These are phyloP conservation scores for Turdus rufiventris DNA, from an alignment of 2,113 vertebrate genomes.

Conservation along the genomic window DNA sequence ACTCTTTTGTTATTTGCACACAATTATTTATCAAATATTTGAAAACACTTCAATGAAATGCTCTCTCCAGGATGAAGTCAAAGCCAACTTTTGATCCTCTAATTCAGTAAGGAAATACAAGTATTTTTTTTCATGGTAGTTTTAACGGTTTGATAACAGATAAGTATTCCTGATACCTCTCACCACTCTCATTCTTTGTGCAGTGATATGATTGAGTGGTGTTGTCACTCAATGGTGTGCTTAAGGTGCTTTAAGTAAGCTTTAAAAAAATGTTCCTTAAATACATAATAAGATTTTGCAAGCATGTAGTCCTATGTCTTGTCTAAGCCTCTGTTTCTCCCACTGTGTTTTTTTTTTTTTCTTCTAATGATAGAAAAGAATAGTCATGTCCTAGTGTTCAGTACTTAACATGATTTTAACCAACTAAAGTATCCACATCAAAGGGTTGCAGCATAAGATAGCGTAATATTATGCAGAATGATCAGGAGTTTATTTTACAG, in stretches of 20 bases:
- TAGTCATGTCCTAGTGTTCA: neutral
- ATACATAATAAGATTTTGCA: neutral
- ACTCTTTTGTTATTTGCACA: neutral
- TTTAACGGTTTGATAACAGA: neutral
- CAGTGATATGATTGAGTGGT: neutral
- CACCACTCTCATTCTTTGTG: neutral
- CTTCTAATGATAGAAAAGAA: neutral
- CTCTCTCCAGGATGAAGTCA: neutral
- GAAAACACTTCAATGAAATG: neutral
- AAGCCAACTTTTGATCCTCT: neutral
- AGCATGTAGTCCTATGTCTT: neutral
- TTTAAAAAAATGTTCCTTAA: neutral
- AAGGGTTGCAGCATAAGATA: neutral
- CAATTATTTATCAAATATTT: neutral
- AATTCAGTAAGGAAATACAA: neutral
- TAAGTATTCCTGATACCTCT: neutral
- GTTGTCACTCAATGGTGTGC: neutral
- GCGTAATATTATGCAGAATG: neutral
- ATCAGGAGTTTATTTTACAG: neutral
- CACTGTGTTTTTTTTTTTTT: fast-evolving
- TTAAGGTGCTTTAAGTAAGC: neutral
- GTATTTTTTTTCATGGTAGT: neutral
- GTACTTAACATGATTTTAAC: neutral
- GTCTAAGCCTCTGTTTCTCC: neutral
- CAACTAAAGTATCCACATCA: neutral